Base-by-base conservation (phyloP, 2,888 invertebrate species). In the Amiota communis region DNA sequence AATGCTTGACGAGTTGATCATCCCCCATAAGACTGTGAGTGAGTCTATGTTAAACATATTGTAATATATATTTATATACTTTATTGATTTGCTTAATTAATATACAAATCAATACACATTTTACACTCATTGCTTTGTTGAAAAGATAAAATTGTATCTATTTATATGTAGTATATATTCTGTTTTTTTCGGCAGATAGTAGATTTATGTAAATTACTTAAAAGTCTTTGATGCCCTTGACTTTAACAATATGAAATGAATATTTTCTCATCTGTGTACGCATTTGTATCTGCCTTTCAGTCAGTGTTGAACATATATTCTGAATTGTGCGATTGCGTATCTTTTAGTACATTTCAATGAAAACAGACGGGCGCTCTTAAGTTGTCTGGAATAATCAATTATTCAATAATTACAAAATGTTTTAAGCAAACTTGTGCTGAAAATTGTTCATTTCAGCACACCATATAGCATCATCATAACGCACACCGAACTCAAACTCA, bases 201-300 rank as follows among this genome's bases (percentile, higher is more conserved):
- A 49, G 17, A 68, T 74, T 56, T 59, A 57, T 76, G 70, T 73
- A 74, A 78, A 76, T 78, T 47, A 51, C 61, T 71, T 71, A 71
- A 71, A n/a, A 51, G 48, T 8, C 46, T 36, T 59, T n/a, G 9
- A 72, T 23, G 67, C 53, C 77, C 78, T 77, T 76, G 77, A 70
- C 6, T 57, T 68, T 73, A 56, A 49, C 49, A 15, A 23, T 17
- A 51, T 13, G 2, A 63, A 53, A 36, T 23, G 63, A 36, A 36
- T 1, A 36, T 36, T 36, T 36, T 36, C 36, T 36, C 36, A 36
- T 36, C 36, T 36, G 36, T 36, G 36, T 36, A 63, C 63, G 13
- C 15, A 63, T 63, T 23, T 46, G 63, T 46, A 46, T 23, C 63
- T 63, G 63, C 46, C 36, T 36, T 3, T 12, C n/a, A 17, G 23